A percentile compares a stretch with the other conserved stretches of the same genome.
Evolutionary conservation across 2,888 invertebrate genomes (phyloP).

Genomic region (Axea sp.): DNA sequence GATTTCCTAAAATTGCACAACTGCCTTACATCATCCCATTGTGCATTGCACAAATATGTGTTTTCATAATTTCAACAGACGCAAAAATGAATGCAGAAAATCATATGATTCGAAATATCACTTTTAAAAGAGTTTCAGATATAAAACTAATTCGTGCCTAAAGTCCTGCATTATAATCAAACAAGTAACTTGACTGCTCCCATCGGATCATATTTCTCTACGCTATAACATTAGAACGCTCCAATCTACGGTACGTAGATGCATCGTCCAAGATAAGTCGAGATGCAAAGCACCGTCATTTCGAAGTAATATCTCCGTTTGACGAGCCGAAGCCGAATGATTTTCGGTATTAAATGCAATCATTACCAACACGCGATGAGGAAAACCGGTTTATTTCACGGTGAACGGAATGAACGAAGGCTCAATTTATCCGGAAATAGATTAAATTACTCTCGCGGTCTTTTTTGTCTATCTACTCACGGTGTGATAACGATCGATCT

Average conservation of each 20-base stretch:
- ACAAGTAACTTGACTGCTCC: constrained; percentile 2
- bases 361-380: constrained; percentile 59
- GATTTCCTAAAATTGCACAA: too few relatives aligned
- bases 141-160: too few relatives aligned
- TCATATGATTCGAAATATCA: too few relatives aligned
- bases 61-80: too few relatives aligned
- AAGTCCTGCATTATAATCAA: constrained; percentile 11
- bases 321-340: constrained; percentile 38
- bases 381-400: constrained; percentile 65
- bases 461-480: constrained; percentile 51
- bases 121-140: too few relatives aligned
- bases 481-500: constrained; percentile 50
- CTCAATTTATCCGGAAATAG: constrained; percentile 62
- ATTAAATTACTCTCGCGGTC: constrained; percentile 51
- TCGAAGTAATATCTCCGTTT: constrained; percentile 31
- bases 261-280: constrained; percentile 34
- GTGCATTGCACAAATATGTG: too few relatives aligned
- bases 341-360: constrained; percentile 45
- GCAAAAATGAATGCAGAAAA: too few relatives aligned
- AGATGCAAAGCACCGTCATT: constrained; percentile 50
- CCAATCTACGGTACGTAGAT: constrained; percentile 20
- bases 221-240: constrained; percentile 19
- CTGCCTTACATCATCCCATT: too few relatives aligned
- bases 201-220: constrained; percentile 26
- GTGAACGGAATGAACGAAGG: constrained; percentile 35